These are phyloP conservation scores for Bradysia coprophila DNA, from an alignment of 1,140 invertebrate genomes.

Conservation along the genomic window DNA sequence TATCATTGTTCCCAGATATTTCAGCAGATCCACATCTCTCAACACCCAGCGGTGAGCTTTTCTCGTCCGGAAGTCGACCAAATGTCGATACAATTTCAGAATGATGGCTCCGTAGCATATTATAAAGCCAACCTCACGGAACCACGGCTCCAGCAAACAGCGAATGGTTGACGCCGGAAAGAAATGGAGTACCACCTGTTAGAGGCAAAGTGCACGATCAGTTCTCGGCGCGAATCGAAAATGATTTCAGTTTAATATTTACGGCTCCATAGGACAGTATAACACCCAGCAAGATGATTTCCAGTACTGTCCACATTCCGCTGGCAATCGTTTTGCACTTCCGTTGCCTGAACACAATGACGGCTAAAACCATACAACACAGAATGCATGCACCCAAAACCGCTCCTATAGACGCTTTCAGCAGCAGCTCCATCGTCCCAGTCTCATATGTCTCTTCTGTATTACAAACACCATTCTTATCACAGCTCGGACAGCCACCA, in stretches of 20 bases:
- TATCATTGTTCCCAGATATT: constrained; percentile 57
- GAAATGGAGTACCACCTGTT: constrained; percentile 63
- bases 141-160: constrained; percentile 72
- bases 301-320: constrained; percentile 77
- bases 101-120: constrained; percentile 80
- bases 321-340: constrained; percentile 67
- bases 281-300: constrained; percentile 68
- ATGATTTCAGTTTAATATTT: no score
- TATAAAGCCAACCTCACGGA: constrained; percentile 75
- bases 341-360: constrained; percentile 51
- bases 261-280: constrained; percentile 71
- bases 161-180: constrained; percentile 53
- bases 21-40: constrained; percentile 61
- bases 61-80: constrained; percentile 62
- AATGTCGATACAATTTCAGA: constrained; percentile 71
- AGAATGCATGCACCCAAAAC: constrained; percentile 54
- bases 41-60: constrained; percentile 80
- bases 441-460: constrained; percentile 14
- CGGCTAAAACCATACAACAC: constrained; percentile 43
- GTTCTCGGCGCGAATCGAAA: no score
- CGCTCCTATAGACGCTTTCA: constrained; percentile 43
- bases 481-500: constrained; percentile 30
- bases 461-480: constrained; percentile 29
- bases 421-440: constrained; percentile 29
- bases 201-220: constrained; percentile 9